A percentile compares a stretch with the other conserved stretches of the same genome.
Evolutionary conservation across 92 coral and sea anemone species (phyloP).

Genomic region (Siderastrea radians): DNA sequence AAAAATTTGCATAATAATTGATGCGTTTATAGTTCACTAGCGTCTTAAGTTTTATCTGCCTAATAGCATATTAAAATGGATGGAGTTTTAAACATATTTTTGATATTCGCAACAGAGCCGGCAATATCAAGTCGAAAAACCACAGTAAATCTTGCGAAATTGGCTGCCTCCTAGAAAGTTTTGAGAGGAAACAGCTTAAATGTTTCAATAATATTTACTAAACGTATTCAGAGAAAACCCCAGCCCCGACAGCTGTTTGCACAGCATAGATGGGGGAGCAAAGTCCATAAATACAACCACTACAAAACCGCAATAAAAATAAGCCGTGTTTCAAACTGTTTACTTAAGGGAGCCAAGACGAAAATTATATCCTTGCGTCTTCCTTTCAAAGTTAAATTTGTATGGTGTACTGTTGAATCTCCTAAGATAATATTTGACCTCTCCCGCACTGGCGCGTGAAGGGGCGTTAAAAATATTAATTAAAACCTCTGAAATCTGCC

Average conservation of each 20-base stretch:
- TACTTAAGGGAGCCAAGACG: not conserved
- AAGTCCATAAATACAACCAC: conserved; percentile 5
- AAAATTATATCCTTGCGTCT: not conserved
- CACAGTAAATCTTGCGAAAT: too few species aligned
- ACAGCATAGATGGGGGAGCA: not conserved
- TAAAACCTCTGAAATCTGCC: too few species aligned
- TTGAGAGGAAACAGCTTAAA: not conserved
- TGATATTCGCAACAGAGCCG: not conserved
- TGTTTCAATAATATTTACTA: not conserved
- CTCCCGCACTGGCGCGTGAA: too few species aligned
- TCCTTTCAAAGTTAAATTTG: too few species aligned
- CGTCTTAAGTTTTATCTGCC: not conserved
- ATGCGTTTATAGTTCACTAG: not conserved
- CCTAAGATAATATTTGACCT: too few species aligned
- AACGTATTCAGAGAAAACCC: conserved; percentile 11
- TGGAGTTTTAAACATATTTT: not conserved
- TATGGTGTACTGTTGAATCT: too few species aligned
- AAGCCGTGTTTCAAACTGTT: not conserved
- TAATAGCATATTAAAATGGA: not conserved
- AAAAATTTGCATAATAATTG: conserved; percentile 5
- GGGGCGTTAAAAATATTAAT: too few species aligned
- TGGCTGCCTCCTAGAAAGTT: not conserved
- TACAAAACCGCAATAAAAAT: not conserved
- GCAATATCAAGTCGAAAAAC: not conserved
- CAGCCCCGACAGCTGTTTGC: not conserved